Evolutionary conservation across 2,888 invertebrate genomes (phyloP).

Genomic region (Chaitophorus viminalis): DNA sequence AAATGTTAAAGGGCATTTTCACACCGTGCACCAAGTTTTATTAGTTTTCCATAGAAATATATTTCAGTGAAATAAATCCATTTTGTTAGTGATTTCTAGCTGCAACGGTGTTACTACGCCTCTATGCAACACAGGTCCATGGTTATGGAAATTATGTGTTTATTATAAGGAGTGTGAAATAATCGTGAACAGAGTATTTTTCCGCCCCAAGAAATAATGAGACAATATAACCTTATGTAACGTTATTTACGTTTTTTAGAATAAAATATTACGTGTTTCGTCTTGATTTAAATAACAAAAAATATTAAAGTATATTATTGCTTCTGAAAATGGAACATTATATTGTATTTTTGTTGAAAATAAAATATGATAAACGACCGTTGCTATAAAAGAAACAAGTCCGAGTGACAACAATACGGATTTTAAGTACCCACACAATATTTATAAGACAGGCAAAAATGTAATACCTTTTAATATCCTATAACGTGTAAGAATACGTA

Average conservation of each 20-base stretch:
- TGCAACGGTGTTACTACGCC: neutral
- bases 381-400: too few species aligned
- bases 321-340: neutral
- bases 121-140: neutral
- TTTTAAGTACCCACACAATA: neutral
- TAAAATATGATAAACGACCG: too few species aligned
- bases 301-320: neutral
- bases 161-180: conserved; percentile 14
- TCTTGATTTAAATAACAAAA: neutral
- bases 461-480: too few species aligned
- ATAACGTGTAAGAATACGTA: too few species aligned
- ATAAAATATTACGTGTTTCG: conserved; percentile 2
- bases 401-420: too few species aligned
- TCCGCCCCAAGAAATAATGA: neutral
- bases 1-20: conserved; percentile 20
- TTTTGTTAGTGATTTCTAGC: conserved; percentile 4
- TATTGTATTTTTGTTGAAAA: neutral
- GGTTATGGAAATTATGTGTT: conserved; percentile 13
- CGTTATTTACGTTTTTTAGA: neutral
- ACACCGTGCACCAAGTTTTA: neutral
- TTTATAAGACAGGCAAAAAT: too few species aligned
- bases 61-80: neutral
- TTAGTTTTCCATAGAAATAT: neutral
- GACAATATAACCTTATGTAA: neutral
- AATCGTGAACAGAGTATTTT: conserved; percentile 4